phyloP scores from a whole-genome alignment of 2,113 vertebrate genomes.

The Rhodinocichla rosea region DNA sequence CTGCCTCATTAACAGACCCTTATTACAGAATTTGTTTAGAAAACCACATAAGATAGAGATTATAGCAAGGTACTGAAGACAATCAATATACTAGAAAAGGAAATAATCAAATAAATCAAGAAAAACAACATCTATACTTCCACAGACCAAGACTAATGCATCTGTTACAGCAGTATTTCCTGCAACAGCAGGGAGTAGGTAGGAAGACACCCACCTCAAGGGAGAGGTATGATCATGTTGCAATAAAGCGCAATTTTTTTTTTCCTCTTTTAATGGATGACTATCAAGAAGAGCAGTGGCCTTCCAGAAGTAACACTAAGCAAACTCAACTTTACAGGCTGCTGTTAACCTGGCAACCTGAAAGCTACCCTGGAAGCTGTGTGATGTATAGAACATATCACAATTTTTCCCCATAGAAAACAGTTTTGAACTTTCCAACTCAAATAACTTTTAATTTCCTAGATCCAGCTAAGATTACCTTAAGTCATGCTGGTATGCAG shows the following conservation, averaged over 20 bases:
- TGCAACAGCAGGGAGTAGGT: background rate
- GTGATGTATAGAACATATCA: background rate
- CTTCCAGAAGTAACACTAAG: background rate
- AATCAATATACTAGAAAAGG: background rate
- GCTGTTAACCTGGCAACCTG: background rate
- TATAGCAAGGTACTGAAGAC: background rate
- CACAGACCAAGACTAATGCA: background rate
- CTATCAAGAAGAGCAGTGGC: background rate
- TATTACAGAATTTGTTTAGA: background rate
- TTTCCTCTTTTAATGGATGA: background rate
- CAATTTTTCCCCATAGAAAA: background rate
- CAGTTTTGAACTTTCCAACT: background rate
- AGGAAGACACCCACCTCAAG: background rate
- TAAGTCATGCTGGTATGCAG: background rate
- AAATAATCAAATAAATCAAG: background rate
- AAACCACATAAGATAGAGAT: background rate
- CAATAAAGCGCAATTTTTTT: background rate
- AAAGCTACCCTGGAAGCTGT: background rate
- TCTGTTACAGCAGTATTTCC: background rate
- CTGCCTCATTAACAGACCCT: background rate
- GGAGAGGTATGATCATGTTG: background rate
- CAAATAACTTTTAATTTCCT: background rate
- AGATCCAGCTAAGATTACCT: background rate
- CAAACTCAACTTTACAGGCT: background rate
- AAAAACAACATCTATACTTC: background rate